phyloP scores from a whole-genome alignment of 2,888 invertebrate genomes.

The Aproaerema taeniolella region DNA sequence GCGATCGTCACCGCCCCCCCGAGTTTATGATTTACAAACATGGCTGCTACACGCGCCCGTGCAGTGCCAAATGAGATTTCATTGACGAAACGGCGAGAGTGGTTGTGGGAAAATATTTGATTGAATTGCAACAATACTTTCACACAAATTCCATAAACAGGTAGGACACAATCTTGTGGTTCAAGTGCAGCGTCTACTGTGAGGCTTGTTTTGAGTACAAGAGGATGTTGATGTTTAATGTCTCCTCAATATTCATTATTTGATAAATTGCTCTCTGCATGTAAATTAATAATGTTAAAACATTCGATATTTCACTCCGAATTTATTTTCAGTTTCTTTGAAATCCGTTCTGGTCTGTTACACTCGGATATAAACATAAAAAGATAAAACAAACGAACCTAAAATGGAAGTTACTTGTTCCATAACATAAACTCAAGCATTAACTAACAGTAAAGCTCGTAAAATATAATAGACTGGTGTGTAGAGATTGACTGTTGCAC shows the following conservation, averaged over 20 bases:
- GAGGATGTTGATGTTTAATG: slow-evolving; percentile 3
- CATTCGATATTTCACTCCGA: no score
- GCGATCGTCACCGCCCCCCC: slow-evolving; percentile 20
- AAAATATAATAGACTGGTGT: slow-evolving; percentile 26
- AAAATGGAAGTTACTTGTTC: no score
- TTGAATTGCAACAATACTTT: slow-evolving; percentile 29
- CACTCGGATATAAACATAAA: no score
- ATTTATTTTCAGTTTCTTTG: no score
- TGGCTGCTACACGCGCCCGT: slow-evolving; percentile 22
- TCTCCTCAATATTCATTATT: slow-evolving; percentile 1
- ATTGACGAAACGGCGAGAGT: slow-evolving; percentile 33
- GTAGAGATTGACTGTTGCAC: slow-evolving; percentile 35
- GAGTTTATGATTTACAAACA: slow-evolving; percentile 33
- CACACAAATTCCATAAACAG: slow-evolving; percentile 21
- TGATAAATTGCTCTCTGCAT: slow-evolving; percentile 16
- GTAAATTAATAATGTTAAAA: slow-evolving; percentile 13
- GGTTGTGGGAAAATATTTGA: slow-evolving; percentile 39
- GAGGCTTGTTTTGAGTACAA: slow-evolving; percentile 5
- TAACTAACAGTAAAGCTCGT: no score
- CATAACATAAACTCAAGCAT: no score
- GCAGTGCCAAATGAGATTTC: slow-evolving; percentile 26
- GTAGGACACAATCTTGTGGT: slow-evolving; percentile 13
- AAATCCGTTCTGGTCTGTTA: no score
- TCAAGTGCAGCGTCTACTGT: slow-evolving; percentile 12
- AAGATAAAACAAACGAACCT: no score